Percentiles rank a stretch among this genome's conserved stretches.
These are phyloP conservation scores for Allolobophora icterica DNA, from an alignment of 2,888 invertebrate species.

Conservation along the genomic window DNA sequence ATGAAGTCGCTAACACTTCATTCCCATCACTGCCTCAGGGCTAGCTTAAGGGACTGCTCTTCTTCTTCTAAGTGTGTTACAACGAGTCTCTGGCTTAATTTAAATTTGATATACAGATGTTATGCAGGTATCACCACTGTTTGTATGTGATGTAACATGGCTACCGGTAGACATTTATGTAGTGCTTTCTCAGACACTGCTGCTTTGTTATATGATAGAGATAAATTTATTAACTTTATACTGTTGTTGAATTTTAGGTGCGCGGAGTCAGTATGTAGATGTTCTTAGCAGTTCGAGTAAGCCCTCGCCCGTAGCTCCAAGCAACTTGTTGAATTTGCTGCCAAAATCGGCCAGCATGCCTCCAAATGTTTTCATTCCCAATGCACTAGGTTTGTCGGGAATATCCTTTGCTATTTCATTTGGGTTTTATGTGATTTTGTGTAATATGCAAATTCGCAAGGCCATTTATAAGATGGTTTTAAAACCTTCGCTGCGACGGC, in stretches of 20 bases:
- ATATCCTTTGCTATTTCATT: background rate
- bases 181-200: background rate
- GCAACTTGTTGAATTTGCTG: constrained; percentile 57
- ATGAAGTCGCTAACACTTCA: too few relatives aligned
- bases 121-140: too few relatives aligned
- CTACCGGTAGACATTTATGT: too few relatives aligned
- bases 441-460: background rate
- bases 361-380: constrained; percentile 58
- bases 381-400: background rate
- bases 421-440: background rate
- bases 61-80: too few relatives aligned
- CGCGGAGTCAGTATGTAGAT: constrained; percentile 86
- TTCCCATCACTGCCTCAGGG: too few relatives aligned
- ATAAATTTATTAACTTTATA: background rate
- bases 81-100: too few relatives aligned
- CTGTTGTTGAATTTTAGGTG: constrained; percentile 69
- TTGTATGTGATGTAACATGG: too few relatives aligned
- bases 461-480: background rate
- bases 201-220: background rate
- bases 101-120: too few relatives aligned
- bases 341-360: constrained; percentile 53
- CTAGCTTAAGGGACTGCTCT: too few relatives aligned
- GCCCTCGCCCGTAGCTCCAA: constrained; percentile 58
- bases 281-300: constrained; percentile 78
- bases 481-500: too few relatives aligned